These are phyloP conservation scores for Eupithecia subfuscata DNA, from an alignment of 2,888 invertebrate genomes.

Conservation along the genomic window DNA sequence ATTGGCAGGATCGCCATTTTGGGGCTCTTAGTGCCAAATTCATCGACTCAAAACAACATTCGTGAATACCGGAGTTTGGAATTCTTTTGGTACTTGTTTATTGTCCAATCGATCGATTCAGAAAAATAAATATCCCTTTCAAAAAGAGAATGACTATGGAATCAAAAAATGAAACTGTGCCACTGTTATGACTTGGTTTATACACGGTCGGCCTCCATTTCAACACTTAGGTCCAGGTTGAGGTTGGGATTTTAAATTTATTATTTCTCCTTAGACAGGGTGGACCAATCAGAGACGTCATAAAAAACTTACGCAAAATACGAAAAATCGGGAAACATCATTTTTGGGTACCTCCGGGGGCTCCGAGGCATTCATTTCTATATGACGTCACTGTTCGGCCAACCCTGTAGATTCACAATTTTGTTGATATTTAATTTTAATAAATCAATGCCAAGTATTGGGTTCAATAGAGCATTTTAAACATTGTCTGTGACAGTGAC, in stretches of 20 bases:
- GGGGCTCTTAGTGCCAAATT: constrained; percentile 22
- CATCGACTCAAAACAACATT: constrained; percentile 19
- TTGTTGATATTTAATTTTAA: background rate
- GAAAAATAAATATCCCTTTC: background rate
- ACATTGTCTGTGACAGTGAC: constrained; percentile 24
- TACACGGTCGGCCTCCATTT: background rate
- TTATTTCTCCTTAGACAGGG: background rate
- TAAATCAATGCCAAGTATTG: background rate
- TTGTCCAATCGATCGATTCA: constrained; percentile 13
- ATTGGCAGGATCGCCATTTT: constrained; percentile 24
- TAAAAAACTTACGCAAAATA: no score
- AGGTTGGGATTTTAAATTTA: background rate
- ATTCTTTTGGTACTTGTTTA: constrained; percentile 18
- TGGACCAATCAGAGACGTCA: no score
- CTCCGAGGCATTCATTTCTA: no score
- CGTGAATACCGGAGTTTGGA: constrained; percentile 6
- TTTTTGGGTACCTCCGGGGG: no score
- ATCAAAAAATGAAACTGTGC: background rate
- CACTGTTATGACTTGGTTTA: background rate
- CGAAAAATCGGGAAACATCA: no score
- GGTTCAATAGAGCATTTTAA: background rate
- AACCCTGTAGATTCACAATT: background rate
- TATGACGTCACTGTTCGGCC: no score
- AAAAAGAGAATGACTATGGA: background rate
- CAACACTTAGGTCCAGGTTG: background rate